Evolutionary conservation across 2,797 vertebrate genomes (phyloP), one percentile per base, ranked within the genome.

Genomic region (Lepidocolaptes lacrymiger): DNA sequence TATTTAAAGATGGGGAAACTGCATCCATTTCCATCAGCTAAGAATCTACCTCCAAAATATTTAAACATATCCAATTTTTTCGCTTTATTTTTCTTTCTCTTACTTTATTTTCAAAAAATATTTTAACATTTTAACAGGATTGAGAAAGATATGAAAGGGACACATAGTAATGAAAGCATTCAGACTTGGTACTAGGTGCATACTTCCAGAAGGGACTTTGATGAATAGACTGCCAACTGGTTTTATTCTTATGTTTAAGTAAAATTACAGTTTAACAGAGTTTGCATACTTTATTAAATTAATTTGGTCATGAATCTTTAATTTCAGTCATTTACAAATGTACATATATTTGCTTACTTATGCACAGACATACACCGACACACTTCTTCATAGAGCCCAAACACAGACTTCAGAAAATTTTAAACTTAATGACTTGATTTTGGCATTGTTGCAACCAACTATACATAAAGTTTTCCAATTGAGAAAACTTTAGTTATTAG

Each of bases 231-330:
- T 93, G 34, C 10, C 46, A 83, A n/a, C 2, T 69, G 26, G 1
- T 82, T 89, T 82, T 72, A 63, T 77, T 85, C 48, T 73, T 77
- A 21, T 10, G 9, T 63, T 91, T 82, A 69, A 81, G 24, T 61
- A 76, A 88, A 97, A 92, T 93, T 91, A 55, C 72, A 67, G 14
- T 93, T 64, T 90, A 92, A 91, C 69, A 94, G 44, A 83, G 64
- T 88, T 94, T 76, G 22, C 37, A 76, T 83, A 71, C 49, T 88
- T 81, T 72, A 88, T 71, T 88, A 91, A 93, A 95, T 91, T 87
- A 91, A 48, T 88, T 85, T 91, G 41, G 52, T 88, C 56, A 77
- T 32, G 3, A 80, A 67, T 43, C 36, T 67, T 79, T 72, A 51
- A 62, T 77, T 90, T 75, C 24, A 0, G 19, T 41, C 10, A 63